A percentile compares a stretch with the other conserved stretches of the same genome.
Evolutionary conservation across 2,797 vertebrate genomes (phyloP).

Genomic region (Cossypha heuglini): DNA sequence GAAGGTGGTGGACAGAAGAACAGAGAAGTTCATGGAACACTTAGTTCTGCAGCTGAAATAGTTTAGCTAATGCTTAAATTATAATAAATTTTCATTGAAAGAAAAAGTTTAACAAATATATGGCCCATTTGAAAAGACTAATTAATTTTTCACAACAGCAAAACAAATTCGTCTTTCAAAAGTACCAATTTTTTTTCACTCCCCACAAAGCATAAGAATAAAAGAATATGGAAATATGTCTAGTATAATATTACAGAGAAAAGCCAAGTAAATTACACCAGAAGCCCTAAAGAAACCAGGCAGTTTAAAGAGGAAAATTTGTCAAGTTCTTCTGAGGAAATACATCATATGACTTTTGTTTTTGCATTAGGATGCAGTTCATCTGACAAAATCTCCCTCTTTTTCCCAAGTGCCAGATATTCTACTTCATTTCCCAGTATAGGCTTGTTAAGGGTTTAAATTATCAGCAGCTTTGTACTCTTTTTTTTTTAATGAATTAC

Average conservation of each 20-base stretch:
- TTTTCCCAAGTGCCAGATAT: not conserved
- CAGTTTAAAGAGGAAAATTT: not conserved
- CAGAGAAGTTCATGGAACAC: not conserved
- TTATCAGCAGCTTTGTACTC: not conserved
- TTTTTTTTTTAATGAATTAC: not conserved
- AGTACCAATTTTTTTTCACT: not conserved
- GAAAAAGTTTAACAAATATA: not conserved
- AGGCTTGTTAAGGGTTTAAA: not conserved
- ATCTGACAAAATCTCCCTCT: not conserved
- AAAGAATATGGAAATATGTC: not conserved
- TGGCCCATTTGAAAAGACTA: not conserved
- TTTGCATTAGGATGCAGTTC: not conserved
- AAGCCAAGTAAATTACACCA: not conserved
- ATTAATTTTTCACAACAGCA: not conserved
- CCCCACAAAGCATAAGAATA: not conserved
- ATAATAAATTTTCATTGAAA: not conserved
- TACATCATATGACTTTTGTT: not conserved
- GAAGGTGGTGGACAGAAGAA: not conserved
- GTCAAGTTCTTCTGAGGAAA: not conserved
- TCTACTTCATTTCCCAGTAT: not conserved
- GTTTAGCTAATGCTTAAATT: not conserved
- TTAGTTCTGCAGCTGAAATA: not conserved
- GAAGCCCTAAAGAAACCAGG: not conserved
- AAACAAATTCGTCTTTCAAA: not conserved
- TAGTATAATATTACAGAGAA: not conserved